A percentile compares a stretch with the other conserved stretches of the same genome.
Evolutionary conservation across 1,140 invertebrate genomes (phyloP).

Genomic region (Drosophila auraria): DNA sequence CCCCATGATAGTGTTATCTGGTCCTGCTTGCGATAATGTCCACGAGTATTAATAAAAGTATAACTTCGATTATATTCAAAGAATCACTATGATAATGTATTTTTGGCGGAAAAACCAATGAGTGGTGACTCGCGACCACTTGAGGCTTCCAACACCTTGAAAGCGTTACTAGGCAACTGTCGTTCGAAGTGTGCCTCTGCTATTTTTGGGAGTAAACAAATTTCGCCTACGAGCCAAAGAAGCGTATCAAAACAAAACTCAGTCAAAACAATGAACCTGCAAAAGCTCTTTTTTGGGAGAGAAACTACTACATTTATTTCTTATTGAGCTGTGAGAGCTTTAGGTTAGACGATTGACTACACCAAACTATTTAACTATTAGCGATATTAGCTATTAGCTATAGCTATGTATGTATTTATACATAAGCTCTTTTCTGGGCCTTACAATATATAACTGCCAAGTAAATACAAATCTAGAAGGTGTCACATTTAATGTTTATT

Average conservation of each 20-base stretch:
- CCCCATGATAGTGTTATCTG: conserved; percentile 19
- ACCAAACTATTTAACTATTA: background rate
- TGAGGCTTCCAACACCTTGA: background rate
- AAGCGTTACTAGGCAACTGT: conserved; percentile 1
- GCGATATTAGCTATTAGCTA: too few relatives aligned
- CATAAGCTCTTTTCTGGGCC: too few relatives aligned
- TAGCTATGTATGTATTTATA: too few relatives aligned
- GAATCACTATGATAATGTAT: background rate
- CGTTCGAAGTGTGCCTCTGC: too few relatives aligned
- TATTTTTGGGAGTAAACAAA: background rate
- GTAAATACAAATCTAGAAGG: background rate
- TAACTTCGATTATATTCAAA: background rate
- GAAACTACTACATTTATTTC: background rate
- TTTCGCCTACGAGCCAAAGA: background rate
- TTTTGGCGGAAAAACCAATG: background rate
- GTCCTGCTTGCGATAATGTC: conserved; percentile 14
- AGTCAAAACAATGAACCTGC: background rate
- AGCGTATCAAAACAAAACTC: conserved; percentile 14
- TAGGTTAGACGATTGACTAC: background rate
- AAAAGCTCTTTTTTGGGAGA: background rate
- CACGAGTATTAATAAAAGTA: conserved; percentile 7
- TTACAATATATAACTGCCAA: background rate
- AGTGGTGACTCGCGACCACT: background rate
- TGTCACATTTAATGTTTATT: background rate
- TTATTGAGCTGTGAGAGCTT: background rate